Evolutionary conservation across 2,888 invertebrate genomes (phyloP).

Genomic region (Sphaerophoria taeniata): DNA sequence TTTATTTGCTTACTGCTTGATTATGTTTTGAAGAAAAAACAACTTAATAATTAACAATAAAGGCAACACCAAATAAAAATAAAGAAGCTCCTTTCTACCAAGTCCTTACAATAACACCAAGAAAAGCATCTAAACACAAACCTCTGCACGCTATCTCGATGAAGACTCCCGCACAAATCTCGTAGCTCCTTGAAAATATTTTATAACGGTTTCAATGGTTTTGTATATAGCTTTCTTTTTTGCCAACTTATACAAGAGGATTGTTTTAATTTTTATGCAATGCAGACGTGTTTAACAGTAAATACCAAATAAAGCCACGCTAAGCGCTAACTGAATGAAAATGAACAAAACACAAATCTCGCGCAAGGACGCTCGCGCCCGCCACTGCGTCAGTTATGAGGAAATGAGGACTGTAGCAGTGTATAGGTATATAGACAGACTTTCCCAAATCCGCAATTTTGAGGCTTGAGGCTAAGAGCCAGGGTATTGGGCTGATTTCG

Average conservation of each 20-base stretch:
- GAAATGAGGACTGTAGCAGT: slow-evolving; percentile 1
- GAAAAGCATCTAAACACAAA: not conserved
- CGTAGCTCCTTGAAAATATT: slow-evolving; percentile 5
- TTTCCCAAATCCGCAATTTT: slow-evolving; percentile 55
- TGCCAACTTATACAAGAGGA: slow-evolving; percentile 47
- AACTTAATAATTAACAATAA: slow-evolving; percentile 4
- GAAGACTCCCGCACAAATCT: not conserved
- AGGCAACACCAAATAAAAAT: slow-evolving; percentile 19
- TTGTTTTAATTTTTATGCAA: slow-evolving; percentile 70
- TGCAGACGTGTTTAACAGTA: slow-evolving; percentile 43
- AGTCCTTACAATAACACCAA: not conserved
- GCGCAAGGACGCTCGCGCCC: slow-evolving; percentile 39
- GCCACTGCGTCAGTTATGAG: not conserved
- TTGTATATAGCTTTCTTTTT: slow-evolving; percentile 3
- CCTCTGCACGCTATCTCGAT: not conserved
- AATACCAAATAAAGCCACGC: slow-evolving; percentile 51
- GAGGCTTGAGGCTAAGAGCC: slow-evolving; percentile 67
- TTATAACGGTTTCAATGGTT: slow-evolving; percentile 55
- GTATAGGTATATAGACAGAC: slow-evolving; percentile 8
- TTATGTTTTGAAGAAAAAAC: too few species aligned
- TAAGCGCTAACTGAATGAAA: slow-evolving; percentile 69
- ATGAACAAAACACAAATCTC: slow-evolving; percentile 60
- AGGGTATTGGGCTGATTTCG: slow-evolving; percentile 65
- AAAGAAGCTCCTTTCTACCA: not conserved
- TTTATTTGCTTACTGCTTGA: too few species aligned